Percentiles rank a stretch among this genome's conserved stretches.
These are phyloP conservation scores for Cancer borealis DNA, from an alignment of 2,888 invertebrate genomes.

Conservation along the genomic window DNA sequence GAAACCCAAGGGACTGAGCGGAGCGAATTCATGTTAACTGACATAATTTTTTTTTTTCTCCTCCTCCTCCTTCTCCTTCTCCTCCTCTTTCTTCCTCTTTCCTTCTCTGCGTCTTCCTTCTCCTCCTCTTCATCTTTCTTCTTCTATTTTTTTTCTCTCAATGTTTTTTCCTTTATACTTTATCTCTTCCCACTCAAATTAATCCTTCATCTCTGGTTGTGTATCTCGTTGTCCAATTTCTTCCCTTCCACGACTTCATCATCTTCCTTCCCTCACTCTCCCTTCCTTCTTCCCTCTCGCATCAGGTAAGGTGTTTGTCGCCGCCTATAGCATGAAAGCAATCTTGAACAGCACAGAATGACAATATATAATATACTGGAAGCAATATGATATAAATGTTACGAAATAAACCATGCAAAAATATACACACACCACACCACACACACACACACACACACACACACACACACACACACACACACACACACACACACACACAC, in stretches of 20 bases:
- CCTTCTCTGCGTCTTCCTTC: not conserved
- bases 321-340: not conserved
- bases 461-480: slow-evolving; percentile 1
- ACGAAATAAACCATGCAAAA: not conserved
- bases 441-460: slow-evolving; percentile 53
- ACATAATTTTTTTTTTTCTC: not conserved
- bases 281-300: not conserved
- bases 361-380: not conserved
- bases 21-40: not conserved
- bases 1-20: too few species aligned
- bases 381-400: not conserved
- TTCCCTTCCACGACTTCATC: not conserved
- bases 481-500: slow-evolving; percentile 16
- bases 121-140: too few species aligned
- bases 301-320: not conserved
- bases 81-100: not conserved
- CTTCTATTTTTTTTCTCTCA: not conserved
- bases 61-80: not conserved
- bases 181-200: not conserved
- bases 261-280: not conserved
- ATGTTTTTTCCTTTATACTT: not conserved
- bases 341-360: not conserved
- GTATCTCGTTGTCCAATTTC: not conserved
- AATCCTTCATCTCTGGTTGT: too few species aligned
- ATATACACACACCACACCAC: slow-evolving; percentile 88